Evolutionary conservation across 2,797 vertebrate species (phyloP).

Genomic region (Chiloscyllium punctatum): DNA sequence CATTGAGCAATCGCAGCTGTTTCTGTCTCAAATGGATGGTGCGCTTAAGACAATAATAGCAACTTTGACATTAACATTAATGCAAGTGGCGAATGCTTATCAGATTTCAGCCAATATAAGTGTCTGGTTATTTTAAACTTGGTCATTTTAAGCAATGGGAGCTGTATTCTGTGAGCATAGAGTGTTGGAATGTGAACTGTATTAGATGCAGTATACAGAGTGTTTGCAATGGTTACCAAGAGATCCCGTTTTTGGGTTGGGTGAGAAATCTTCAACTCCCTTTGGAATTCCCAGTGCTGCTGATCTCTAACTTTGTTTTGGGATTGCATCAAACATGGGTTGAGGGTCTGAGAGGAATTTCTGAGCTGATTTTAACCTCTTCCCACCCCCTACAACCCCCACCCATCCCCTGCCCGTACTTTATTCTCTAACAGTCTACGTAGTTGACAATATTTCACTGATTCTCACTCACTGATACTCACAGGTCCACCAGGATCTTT

Average conservation of each 20-base stretch:
- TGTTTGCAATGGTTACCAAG: not conserved
- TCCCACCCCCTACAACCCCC: not conserved
- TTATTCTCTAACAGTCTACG: not conserved
- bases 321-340: not conserved
- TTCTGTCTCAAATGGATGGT: not conserved
- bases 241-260: not conserved
- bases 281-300: not conserved
- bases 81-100: not conserved
- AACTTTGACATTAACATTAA: not conserved
- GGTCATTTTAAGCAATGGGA: not conserved
- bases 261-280: not conserved
- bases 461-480: too few species aligned
- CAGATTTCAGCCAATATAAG: not conserved
- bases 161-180: not conserved
- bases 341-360: not conserved
- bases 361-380: not conserved
- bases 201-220: not conserved
- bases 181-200: not conserved
- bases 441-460: too few species aligned
- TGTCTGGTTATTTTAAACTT: not conserved
- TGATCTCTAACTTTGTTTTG: not conserved
- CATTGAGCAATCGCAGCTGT: not conserved
- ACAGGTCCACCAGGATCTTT: not conserved
- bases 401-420: not conserved
- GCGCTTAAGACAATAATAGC: not conserved